These are phyloP conservation scores for Romanomermis culicivorax DNA, from an alignment of 2,888 invertebrate genomes.

Conservation along the genomic window DNA sequence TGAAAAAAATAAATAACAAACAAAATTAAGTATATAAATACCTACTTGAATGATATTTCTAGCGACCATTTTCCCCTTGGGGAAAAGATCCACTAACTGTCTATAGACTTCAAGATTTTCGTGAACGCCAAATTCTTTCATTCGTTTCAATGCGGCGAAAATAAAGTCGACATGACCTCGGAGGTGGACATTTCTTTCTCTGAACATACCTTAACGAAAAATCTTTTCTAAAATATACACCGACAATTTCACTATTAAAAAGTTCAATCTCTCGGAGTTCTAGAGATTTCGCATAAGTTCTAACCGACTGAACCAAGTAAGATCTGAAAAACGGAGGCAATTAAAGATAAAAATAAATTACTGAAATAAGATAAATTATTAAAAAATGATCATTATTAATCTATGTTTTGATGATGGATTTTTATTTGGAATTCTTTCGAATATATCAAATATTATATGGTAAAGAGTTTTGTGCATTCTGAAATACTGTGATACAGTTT, in stretches of 20 bases:
- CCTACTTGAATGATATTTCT: constrained; percentile 36
- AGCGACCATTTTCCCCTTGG: constrained; percentile 62
- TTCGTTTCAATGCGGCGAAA: constrained; percentile 58
- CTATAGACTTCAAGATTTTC: constrained; percentile 40
- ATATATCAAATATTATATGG: too few relatives aligned
- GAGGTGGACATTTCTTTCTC: constrained; percentile 44
- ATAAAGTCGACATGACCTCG: constrained; percentile 85
- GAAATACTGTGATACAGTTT: too few relatives aligned
- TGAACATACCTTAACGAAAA: constrained; percentile 40
- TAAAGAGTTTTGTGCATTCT: too few relatives aligned
- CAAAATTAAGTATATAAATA: constrained; percentile 8
- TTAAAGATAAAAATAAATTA: too few relatives aligned
- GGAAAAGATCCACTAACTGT: constrained; percentile 25
- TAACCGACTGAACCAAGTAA: too few relatives aligned
- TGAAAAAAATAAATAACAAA: constrained; percentile 6
- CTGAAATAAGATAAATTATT: too few relatives aligned
- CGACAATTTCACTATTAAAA: neutral
- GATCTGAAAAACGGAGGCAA: too few relatives aligned
- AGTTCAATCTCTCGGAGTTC: too few relatives aligned
- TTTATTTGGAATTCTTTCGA: too few relatives aligned
- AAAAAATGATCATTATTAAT: too few relatives aligned
- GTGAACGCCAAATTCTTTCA: constrained; percentile 71
- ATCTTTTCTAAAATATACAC: neutral
- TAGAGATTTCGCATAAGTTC: too few relatives aligned
- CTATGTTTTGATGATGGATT: too few relatives aligned